Evolutionary conservation across 2,888 invertebrate genomes (phyloP).

Genomic region (Seira ritae): DNA sequence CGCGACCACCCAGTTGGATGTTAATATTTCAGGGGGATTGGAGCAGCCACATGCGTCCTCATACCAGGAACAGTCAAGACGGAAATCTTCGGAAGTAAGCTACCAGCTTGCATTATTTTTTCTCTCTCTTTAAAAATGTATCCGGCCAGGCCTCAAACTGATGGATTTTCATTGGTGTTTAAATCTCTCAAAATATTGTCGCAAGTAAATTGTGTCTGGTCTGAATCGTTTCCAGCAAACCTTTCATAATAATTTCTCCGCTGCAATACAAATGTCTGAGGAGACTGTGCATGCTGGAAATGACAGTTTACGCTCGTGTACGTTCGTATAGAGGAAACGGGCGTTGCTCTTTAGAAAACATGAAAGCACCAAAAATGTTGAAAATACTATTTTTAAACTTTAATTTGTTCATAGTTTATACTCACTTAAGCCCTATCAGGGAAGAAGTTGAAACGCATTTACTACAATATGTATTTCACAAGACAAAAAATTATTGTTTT

Average conservation of each 20-base stretch:
- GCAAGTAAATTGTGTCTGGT: too few species aligned
- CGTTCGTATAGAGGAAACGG: not conserved
- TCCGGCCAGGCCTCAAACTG: too few species aligned
- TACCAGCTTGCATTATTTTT: too few species aligned
- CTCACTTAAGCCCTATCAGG: not conserved
- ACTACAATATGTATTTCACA: not conserved
- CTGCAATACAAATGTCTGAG: too few species aligned
- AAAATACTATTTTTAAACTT: too few species aligned
- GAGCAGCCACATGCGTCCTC: not conserved
- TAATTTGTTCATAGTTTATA: too few species aligned
- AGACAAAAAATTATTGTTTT: not conserved
- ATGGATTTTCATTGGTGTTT: too few species aligned
- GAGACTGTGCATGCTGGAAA: too few species aligned
- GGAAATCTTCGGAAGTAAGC: constrained; percentile 19
- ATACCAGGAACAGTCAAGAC: not conserved
- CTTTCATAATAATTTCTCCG: too few species aligned
- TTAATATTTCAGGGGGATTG: not conserved
- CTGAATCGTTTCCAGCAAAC: too few species aligned
- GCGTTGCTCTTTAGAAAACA: not conserved
- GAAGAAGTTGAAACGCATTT: not conserved
- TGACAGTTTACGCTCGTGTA: not conserved
- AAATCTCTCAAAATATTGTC: too few species aligned
- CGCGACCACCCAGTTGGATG: constrained; percentile 17
- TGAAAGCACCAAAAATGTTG: not conserved
- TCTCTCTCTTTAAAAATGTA: too few species aligned